A percentile compares a stretch with the other conserved stretches of the same genome.
These are phyloP conservation scores for Eilema depressum DNA, from an alignment of 2,888 invertebrate species.

Conservation along the genomic window DNA sequence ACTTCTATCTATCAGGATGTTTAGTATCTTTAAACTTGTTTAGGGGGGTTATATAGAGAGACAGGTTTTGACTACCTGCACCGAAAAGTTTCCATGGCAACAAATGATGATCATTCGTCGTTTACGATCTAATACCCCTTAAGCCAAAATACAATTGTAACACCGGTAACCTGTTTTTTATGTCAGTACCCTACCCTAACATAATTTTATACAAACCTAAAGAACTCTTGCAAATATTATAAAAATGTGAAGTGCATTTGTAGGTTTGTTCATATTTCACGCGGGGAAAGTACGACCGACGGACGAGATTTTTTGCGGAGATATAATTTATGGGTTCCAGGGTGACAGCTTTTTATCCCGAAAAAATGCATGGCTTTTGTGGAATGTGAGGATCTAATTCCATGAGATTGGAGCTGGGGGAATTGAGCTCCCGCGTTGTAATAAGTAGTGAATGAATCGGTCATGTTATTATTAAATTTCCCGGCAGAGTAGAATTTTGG, in stretches of 20 bases:
- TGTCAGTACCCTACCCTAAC: too few species aligned
- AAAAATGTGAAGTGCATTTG: not conserved
- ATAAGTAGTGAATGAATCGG: not conserved
- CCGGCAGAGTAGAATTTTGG: too few species aligned
- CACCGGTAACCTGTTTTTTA: too few species aligned
- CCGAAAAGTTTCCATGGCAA: too few species aligned
- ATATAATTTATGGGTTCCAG: slow-evolving; percentile 1
- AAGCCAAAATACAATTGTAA: too few species aligned
- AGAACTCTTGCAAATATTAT: not conserved
- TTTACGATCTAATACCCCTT: too few species aligned
- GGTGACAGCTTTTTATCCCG: not conserved
- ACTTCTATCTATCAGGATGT: too few species aligned
- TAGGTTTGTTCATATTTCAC: not conserved
- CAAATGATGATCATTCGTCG: too few species aligned
- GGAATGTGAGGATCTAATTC: not conserved
- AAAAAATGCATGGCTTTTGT: not conserved
- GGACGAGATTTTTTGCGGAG: not conserved
- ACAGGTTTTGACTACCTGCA: too few species aligned
- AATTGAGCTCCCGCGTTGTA: not conserved
- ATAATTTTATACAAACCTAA: not conserved
- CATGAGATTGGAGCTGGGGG: not conserved
- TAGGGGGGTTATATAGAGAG: too few species aligned
- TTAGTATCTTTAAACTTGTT: too few species aligned
- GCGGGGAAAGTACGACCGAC: not conserved
- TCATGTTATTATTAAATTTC: too few species aligned